These are phyloP conservation scores for Steatocranus sp. DNA, from an alignment of 2,797 vertebrate species.

Conservation along the genomic window DNA sequence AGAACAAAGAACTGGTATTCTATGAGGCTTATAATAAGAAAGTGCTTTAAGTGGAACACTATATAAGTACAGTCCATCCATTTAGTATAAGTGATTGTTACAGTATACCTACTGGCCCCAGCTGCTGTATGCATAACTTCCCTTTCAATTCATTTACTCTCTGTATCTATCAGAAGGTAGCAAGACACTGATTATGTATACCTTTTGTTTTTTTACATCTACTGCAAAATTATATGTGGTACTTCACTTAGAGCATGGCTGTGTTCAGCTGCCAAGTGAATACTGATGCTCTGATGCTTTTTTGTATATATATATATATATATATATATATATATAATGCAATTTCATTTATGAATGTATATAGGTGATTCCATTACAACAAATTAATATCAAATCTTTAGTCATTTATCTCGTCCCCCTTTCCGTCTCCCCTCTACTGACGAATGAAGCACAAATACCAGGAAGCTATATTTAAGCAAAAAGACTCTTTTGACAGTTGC, in stretches of 20 bases:
- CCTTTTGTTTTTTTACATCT: not conserved
- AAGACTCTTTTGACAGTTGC: not conserved
- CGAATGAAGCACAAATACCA: not conserved
- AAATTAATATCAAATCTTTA: not conserved
- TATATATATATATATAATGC: not conserved
- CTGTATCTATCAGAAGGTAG: not conserved
- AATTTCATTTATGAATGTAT: not conserved
- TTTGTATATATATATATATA: fast-evolving
- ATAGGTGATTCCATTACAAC: not conserved
- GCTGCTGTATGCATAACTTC: not conserved
- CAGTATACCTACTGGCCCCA: not conserved
- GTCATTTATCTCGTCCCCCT: not conserved
- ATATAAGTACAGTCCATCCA: not conserved
- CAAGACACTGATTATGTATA: not conserved
- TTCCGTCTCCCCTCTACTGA: not conserved
- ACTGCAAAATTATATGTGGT: not conserved
- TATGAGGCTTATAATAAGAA: not conserved
- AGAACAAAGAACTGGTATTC: not conserved
- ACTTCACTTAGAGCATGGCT: not conserved
- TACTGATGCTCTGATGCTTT: not conserved
- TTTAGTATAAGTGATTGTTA: not conserved
- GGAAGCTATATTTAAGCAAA: not conserved
- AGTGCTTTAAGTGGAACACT: not conserved
- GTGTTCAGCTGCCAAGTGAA: not conserved
- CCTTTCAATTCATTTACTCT: not conserved